Conservation (phyloP, 2,797 vertebrate species). For the Selene dorsalis region DNA sequence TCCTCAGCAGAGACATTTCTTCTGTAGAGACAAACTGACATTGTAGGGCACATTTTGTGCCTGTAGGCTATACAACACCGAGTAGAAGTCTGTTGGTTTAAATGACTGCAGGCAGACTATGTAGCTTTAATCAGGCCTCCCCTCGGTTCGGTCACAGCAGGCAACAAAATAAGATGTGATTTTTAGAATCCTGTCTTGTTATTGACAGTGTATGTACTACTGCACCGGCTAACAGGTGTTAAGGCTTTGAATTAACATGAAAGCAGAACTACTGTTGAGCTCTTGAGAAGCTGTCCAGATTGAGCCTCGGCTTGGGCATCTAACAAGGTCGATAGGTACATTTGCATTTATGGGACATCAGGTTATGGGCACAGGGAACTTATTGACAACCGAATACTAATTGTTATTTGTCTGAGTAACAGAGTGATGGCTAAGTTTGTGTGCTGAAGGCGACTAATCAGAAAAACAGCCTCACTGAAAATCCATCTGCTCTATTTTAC, state of each 20-base stretch:
- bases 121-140: constrained; percentile 64
- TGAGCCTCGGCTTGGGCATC: constrained; percentile 10
- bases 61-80: constrained; percentile 53
- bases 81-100: constrained; percentile 48
- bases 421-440: constrained; percentile 45
- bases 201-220: constrained; percentile 29
- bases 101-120: constrained; percentile 57
- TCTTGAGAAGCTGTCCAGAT: constrained; percentile 29
- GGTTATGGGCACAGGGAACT: constrained; percentile 38
- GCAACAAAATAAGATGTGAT: constrained; percentile 41
- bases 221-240: constrained; percentile 4
- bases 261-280: constrained; percentile 24
- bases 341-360: constrained; percentile 39
- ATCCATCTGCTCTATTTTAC: constrained; percentile 49
- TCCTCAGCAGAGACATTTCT: constrained; percentile 29
- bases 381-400: constrained; percentile 56
- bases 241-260: constrained; percentile 18
- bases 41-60: constrained; percentile 52
- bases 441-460: constrained; percentile 29
- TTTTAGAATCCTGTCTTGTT: constrained; percentile 29
- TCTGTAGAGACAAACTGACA: constrained; percentile 32
- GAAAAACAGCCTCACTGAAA: constrained; percentile 43
- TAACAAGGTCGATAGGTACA: constrained; percentile 42
- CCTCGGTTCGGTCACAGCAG: constrained; percentile 48
- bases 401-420: constrained; percentile 52